These are phyloP conservation scores for Eudasyphora cyanicolor DNA, from an alignment of 2,888 invertebrate genomes.

Conservation along the genomic window DNA sequence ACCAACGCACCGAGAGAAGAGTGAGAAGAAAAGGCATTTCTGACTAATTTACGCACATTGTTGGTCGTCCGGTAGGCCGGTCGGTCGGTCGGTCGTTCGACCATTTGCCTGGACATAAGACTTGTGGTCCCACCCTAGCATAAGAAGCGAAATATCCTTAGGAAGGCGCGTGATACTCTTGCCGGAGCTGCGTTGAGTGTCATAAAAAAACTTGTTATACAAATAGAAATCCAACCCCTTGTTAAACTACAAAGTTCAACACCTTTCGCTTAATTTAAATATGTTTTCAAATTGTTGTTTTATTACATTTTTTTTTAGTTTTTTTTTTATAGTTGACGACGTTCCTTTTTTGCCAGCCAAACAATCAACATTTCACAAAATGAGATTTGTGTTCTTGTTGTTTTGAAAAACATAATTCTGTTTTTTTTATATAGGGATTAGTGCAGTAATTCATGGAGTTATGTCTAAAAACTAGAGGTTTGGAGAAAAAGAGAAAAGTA, in stretches of 20 bases:
- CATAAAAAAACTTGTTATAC: constrained; percentile 41
- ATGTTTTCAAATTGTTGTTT: not conserved
- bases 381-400: constrained; percentile 4
- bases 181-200: not conserved
- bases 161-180: not conserved
- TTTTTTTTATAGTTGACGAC: constrained; percentile 46
- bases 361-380: constrained; percentile 2
- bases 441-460: not conserved
- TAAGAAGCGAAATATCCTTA: too few species aligned
- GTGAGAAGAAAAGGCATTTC: constrained; percentile 10
- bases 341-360: constrained; percentile 50
- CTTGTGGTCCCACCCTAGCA: not conserved
- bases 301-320: constrained; percentile 12
- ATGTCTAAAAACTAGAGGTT: not conserved
- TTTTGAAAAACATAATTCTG: not conserved
- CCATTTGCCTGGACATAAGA: not conserved
- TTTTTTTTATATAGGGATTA: not conserved
- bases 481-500: not conserved
- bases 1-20: constrained; percentile 62
- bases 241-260: constrained; percentile 6
- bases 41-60: constrained; percentile 57
- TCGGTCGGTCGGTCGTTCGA: too few species aligned
- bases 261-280: constrained; percentile 67
- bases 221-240: not conserved
- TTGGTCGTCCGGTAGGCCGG: too few species aligned